A percentile compares a stretch with the other conserved stretches of the same genome.
Evolutionary conservation across 1,140 invertebrate species (phyloP).

Genomic region (Halictus rubicundus): DNA sequence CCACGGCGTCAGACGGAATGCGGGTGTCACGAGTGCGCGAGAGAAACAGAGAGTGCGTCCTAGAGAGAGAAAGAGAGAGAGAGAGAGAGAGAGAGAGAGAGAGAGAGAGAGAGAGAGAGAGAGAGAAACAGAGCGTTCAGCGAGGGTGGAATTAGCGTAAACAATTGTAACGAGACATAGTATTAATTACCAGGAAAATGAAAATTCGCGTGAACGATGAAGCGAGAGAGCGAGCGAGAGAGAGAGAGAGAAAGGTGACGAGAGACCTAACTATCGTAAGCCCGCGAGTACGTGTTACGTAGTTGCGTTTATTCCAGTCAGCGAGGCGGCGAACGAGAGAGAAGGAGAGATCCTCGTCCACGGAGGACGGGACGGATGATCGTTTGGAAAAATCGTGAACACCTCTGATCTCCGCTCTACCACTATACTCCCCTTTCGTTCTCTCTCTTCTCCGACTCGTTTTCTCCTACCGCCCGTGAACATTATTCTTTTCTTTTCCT

Average conservation of each 20-base stretch:
- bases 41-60: conserved; percentile 17
- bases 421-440: conserved; percentile 38
- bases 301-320: conserved; percentile 51
- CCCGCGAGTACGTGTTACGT: conserved; percentile 33
- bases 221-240: conserved; percentile 30
- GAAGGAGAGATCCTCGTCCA: background rate
- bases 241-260: conserved; percentile 14
- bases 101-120: background rate
- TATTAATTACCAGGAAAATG: conserved; percentile 37
- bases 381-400: conserved; percentile 8
- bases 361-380: conserved; percentile 14
- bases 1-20: background rate
- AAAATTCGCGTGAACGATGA: conserved; percentile 14
- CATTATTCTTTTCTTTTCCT: background rate
- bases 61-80: background rate
- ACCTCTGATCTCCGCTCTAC: conserved; percentile 53
- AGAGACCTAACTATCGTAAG: conserved; percentile 54
- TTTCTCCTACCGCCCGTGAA: conserved; percentile 23
- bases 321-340: conserved; percentile 25
- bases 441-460: conserved; percentile 39
- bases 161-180: conserved; percentile 41
- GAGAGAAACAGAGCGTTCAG: background rate
- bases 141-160: conserved; percentile 36
- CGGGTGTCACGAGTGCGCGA: conserved; percentile 34
- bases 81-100: background rate